Evolutionary conservation across 2,113 vertebrate genomes (phyloP).

Genomic region (Rhynchopsitta pachyrhyncha): DNA sequence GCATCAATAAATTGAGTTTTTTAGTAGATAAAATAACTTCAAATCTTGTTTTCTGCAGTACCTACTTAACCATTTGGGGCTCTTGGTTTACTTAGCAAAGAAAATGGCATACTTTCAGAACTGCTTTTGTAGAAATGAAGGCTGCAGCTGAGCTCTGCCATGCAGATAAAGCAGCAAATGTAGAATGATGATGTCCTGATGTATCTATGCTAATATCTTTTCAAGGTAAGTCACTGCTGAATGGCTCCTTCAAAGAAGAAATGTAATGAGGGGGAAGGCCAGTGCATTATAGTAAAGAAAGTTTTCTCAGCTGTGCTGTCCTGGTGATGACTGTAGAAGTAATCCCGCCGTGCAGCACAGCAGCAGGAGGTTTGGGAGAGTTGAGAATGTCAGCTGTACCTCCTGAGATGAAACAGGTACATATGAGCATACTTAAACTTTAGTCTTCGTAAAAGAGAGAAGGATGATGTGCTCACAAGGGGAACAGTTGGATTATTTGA

Average conservation of each 20-base stretch:
- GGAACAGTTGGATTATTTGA: neutral
- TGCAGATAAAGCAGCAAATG: neutral
- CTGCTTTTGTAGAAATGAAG: neutral
- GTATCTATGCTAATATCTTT: neutral
- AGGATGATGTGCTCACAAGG: neutral
- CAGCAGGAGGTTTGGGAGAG: neutral
- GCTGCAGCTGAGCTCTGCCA: neutral
- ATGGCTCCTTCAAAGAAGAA: neutral
- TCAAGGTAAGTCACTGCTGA: neutral
- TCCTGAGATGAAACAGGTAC: conserved; percentile 13
- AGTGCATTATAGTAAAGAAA: neutral
- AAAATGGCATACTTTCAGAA: neutral
- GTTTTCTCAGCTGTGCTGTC: neutral
- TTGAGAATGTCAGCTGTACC: neutral
- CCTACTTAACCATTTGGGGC: neutral
- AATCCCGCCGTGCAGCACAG: neutral
- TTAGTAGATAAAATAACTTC: neutral
- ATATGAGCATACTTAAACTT: neutral
- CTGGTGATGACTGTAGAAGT: neutral
- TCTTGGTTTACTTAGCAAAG: neutral
- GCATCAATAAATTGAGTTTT: neutral
- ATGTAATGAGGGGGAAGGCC: neutral
- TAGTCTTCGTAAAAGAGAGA: neutral
- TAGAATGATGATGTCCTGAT: neutral
- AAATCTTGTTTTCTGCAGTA: neutral